Evolutionary conservation across 2,797 vertebrate species (phyloP).

Genomic region (Aselliscus stoliczkanus): DNA sequence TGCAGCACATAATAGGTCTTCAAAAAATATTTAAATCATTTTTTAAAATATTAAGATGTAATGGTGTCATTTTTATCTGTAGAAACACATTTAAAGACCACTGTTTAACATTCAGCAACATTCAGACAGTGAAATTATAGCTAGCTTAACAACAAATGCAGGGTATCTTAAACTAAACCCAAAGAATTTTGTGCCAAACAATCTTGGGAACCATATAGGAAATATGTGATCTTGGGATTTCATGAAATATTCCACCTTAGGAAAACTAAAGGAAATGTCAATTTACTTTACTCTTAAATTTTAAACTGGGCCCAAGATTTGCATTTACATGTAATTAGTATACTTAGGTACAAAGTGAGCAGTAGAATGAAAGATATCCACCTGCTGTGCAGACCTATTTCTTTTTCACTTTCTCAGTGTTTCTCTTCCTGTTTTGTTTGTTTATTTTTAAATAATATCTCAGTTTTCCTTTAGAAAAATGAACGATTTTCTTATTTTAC

Average conservation of each 20-base stretch:
- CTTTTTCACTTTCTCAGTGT: neutral
- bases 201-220: neutral
- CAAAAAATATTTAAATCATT: neutral
- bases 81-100: neutral
- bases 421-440: neutral
- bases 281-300: neutral
- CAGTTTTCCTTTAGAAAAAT: neutral
- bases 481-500: neutral
- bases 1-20: neutral
- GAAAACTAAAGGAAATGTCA: neutral
- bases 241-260: neutral
- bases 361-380: neutral
- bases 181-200: neutral
- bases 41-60: neutral
- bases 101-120: neutral
- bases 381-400: neutral
- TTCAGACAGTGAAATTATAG: neutral
- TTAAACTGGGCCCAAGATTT: neutral
- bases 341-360: neutral
- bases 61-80: neutral
- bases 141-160: neutral
- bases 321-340: neutral
- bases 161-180: neutral
- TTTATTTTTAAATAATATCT: neutral
- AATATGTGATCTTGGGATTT: neutral